Evolutionary conservation across 2,113 vertebrate species (phyloP), one percentile per base, ranked within the genome.

Genomic region (Colistium nudipinnis): DNA sequence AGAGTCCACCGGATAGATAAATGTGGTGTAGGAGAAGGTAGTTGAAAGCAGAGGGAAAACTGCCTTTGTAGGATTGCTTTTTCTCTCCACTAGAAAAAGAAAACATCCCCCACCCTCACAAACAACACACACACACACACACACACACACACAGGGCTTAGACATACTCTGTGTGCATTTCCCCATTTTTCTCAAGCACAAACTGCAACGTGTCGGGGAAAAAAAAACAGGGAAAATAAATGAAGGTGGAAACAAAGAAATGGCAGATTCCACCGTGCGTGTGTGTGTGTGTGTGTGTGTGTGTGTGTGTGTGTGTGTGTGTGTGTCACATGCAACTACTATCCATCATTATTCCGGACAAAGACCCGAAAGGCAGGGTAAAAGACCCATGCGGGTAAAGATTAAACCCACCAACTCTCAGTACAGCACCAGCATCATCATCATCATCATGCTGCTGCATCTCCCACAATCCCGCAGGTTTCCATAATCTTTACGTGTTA

Each of bases 341-440:
- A 90, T 88, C 78, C 81, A 90, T 89, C 84, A 87, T 87, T 60
- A 83, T 74, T 62, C 70, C n/a, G 4, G 78, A 91, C 80, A 88
- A 88, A 88, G 83, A 84, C 51, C 19, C 45, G 45, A 77, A 56
- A 67, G n/a, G n/a, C 70, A 57, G 35, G 57, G 59, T 30, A 71
- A 51, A 43, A 71, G 66, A 62, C 31, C 55, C 64, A 53, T 27
- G 0, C 17, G 6, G 57, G 8, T 51, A 55, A 31, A 47, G 39
- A 75, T 43, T 51, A 25, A 55, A 80, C 36, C 41, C 17, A 33
- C 52, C 16, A 63, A 49, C 31, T 43, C 12, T 9, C 19, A 1
- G 43, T 30, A 61, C 19, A 55, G 43, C 45, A 17, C 51, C 33
- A 48, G 4, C 13, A 13, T 44, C n/a, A n/a, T n/a, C n/a, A n/a